Percentiles rank a stretch among this genome's conserved stretches.
These are phyloP conservation scores for Pterostichus madidus DNA, from an alignment of 2,888 invertebrate genomes.

Conservation along the genomic window DNA sequence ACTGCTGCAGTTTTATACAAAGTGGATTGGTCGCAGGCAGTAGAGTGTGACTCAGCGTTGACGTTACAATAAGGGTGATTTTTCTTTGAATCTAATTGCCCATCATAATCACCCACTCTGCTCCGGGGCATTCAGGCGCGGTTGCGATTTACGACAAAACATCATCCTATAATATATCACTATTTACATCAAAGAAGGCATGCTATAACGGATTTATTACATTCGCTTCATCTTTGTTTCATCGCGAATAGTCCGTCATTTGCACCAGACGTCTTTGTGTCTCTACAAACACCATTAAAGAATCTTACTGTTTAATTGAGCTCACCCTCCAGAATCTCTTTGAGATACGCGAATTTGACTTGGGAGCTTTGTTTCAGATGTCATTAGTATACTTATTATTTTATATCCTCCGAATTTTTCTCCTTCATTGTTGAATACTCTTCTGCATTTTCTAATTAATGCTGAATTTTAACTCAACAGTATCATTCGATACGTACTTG, in stretches of 20 bases:
- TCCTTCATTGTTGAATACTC: not conserved
- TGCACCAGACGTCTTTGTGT: slow-evolving; percentile 41
- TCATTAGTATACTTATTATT: slow-evolving; percentile 11
- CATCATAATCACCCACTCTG: slow-evolving; percentile 65
- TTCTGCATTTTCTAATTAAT: slow-evolving; percentile 17
- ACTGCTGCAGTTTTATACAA: slow-evolving; percentile 10
- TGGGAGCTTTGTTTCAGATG: slow-evolving; percentile 12
- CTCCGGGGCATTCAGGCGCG: slow-evolving; percentile 49
- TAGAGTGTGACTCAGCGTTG: slow-evolving; percentile 34
- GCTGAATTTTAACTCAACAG: not conserved
- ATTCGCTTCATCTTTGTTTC: slow-evolving; percentile 59
- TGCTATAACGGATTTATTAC: slow-evolving; percentile 63
- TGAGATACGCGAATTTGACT: slow-evolving; percentile 18
- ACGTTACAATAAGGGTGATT: slow-evolving; percentile 42
- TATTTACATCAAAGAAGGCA: slow-evolving; percentile 61
- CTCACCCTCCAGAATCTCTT: not conserved
- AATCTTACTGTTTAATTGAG: slow-evolving; percentile 20
- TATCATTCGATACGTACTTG: slow-evolving; percentile 4
- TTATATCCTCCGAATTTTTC: not conserved
- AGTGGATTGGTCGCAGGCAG: slow-evolving; percentile 25
- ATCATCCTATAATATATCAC: slow-evolving; percentile 62
- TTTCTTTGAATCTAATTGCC: slow-evolving; percentile 59
- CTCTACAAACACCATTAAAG: slow-evolving; percentile 1
- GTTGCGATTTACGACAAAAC: slow-evolving; percentile 60
- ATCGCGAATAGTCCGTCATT: slow-evolving; percentile 51